A percentile compares a stretch with the other conserved stretches of the same genome.
Evolutionary conservation across 2,797 vertebrate species (phyloP).

Genomic region (Danio jaintianensis): DNA sequence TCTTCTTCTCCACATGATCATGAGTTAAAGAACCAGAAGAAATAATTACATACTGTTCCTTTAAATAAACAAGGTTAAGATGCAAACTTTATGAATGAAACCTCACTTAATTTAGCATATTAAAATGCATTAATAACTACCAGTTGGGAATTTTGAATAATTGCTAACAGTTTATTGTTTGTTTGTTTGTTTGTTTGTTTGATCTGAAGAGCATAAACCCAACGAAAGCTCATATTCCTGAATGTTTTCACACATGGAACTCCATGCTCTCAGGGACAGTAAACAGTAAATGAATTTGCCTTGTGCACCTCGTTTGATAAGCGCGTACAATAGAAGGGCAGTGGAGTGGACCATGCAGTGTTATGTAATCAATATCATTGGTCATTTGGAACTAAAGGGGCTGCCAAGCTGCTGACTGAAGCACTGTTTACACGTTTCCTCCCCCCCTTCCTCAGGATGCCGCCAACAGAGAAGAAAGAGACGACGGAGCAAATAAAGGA

Average conservation of each 20-base stretch:
- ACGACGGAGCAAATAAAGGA: conserved; percentile 54
- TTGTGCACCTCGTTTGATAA: conserved; percentile 63
- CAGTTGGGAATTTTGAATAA: neutral
- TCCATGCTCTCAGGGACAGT: conserved; percentile 54
- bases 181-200: neutral
- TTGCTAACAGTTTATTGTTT: neutral
- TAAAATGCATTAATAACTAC: neutral
- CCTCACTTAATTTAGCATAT: neutral
- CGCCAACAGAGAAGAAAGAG: conserved; percentile 58
- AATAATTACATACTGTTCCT: too few relatives aligned
- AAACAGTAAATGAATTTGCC: conserved; percentile 66
- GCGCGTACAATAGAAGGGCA: conserved; percentile 69
- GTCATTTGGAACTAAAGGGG: conserved; percentile 75
- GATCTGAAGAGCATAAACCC: neutral
- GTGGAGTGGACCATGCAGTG: conserved; percentile 65
- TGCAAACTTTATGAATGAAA: too few relatives aligned
- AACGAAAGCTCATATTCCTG: neutral
- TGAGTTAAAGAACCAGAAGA: too few relatives aligned
- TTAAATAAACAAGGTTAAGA: too few relatives aligned
- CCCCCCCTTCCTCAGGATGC: conserved; percentile 53
- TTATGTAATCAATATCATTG: conserved; percentile 78
- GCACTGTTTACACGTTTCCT: conserved; percentile 72
- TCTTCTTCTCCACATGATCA: too few relatives aligned
- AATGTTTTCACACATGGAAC: conserved; percentile 1
- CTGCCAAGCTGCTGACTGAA: conserved; percentile 74